A percentile compares a stretch with the other conserved stretches of the same genome.
phyloP scores from a whole-genome alignment of 2,113 vertebrate species.

The Cryptomyrus ogoouensis region DNA sequence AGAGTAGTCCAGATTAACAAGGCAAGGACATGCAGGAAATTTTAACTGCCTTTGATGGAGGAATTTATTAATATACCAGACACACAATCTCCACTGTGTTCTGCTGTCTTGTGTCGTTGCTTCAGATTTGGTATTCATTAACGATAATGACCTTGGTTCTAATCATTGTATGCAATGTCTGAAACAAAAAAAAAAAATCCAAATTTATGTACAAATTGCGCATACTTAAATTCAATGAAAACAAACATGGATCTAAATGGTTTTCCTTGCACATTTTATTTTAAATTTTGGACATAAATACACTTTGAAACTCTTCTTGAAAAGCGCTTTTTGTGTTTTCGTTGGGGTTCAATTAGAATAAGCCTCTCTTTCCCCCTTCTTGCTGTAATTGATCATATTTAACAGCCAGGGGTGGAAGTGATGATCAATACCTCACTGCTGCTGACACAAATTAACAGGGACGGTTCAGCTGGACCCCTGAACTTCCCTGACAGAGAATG shows the following conservation, averaged over 20 bases:
- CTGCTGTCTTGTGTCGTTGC: background rate
- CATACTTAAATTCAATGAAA: background rate
- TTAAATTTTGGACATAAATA: background rate
- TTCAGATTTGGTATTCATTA: background rate
- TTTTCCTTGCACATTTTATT: background rate
- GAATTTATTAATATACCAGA: background rate
- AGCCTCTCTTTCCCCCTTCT: background rate
- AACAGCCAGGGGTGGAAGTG: constrained; percentile 11
- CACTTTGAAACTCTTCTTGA: background rate
- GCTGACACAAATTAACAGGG: constrained; percentile 22
- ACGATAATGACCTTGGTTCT: background rate
- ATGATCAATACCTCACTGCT: background rate
- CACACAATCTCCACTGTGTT: background rate
- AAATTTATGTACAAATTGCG: background rate
- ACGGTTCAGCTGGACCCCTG: constrained; percentile 12
- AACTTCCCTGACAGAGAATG: constrained; percentile 6
- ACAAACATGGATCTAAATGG: background rate
- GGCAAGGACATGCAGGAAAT: background rate
- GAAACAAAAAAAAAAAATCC: background rate
- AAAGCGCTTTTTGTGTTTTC: background rate
- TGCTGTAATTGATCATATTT: constrained; percentile 25
- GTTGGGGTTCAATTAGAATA: constrained; percentile 5
- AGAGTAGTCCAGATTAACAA: background rate
- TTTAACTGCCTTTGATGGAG: background rate
- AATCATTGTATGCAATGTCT: background rate